phyloP scores from a whole-genome alignment of 2,113 vertebrate species.

The Neomonachus schauinslandi region DNA sequence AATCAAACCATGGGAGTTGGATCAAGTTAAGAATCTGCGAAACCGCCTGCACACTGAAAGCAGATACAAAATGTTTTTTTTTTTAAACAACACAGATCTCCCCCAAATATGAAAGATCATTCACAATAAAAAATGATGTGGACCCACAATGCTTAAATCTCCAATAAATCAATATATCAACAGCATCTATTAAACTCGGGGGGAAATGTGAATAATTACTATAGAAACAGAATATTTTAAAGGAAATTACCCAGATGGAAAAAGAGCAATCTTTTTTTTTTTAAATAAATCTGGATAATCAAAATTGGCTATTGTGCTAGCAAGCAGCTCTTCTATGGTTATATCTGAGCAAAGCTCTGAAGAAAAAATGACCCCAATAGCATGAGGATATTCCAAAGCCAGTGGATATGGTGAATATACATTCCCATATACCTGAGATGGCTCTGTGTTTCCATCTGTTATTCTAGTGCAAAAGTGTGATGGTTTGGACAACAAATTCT shows the following conservation, averaged over 20 bases:
- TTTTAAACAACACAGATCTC: background rate
- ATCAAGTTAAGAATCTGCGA: constrained; percentile 30
- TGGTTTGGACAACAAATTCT: background rate
- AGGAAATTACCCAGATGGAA: constrained; percentile 74
- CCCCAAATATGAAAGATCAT: constrained; percentile 36
- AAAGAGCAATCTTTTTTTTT: constrained; percentile 60
- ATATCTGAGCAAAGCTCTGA: constrained; percentile 54
- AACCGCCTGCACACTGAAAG: background rate
- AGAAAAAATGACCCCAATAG: background rate
- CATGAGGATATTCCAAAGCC: background rate
- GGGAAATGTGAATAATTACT: constrained; percentile 75
- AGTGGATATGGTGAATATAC: no score
- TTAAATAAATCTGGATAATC: constrained; percentile 65
- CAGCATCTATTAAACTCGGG: constrained; percentile 72
- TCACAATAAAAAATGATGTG: constrained; percentile 41
- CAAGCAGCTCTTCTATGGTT: constrained; percentile 32
- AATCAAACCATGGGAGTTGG: background rate
- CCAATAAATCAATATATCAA: constrained; percentile 74
- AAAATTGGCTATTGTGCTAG: constrained; percentile 33
- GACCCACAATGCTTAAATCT: constrained; percentile 66
- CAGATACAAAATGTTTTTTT: background rate
- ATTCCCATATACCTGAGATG: background rate
- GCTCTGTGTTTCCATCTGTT: background rate
- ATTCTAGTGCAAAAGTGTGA: background rate
- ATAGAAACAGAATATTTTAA: constrained; percentile 80